Conservation (phyloP, 2,797 vertebrate species). For the Todus mexicanus region DNA sequence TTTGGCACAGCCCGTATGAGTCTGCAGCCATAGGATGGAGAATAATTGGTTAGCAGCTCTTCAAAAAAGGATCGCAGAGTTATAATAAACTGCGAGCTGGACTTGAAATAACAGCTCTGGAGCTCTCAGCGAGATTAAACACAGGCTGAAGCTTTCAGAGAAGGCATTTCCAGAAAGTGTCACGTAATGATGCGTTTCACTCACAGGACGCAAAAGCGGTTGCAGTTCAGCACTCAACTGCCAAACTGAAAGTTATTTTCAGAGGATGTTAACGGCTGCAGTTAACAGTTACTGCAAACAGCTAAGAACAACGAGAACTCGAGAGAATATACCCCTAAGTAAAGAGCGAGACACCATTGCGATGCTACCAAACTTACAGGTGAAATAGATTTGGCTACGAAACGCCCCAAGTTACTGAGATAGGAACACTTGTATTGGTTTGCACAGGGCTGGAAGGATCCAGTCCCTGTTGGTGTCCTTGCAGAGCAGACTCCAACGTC, state of each 20-base stretch:
- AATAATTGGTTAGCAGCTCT: constrained; percentile 58
- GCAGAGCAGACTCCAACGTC: neutral
- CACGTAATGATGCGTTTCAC: neutral
- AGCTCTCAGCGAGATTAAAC: constrained; percentile 34
- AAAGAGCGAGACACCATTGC: neutral
- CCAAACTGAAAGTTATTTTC: neutral
- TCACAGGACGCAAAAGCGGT: neutral
- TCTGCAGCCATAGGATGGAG: constrained; percentile 14
- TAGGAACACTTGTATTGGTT: neutral
- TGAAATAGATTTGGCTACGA: constrained; percentile 11
- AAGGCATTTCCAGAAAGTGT: neutral
- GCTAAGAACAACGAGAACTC: neutral
- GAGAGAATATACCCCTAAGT: neutral
- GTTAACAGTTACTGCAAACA: neutral
- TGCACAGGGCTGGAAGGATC: neutral
- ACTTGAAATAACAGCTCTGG: constrained; percentile 29
- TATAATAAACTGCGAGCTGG: constrained; percentile 30
- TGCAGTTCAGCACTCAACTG: neutral
- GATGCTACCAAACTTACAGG: neutral
- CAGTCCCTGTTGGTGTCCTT: neutral
- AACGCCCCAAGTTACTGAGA: neutral
- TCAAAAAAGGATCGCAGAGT: constrained; percentile 23
- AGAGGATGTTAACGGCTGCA: neutral
- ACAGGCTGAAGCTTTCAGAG: neutral
- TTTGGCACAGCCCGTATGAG: constrained; percentile 45